Percentiles rank a stretch among this genome's conserved stretches.
phyloP scores from a whole-genome alignment of 2,113 vertebrate genomes.

The Myrmophylax atrothorax region DNA sequence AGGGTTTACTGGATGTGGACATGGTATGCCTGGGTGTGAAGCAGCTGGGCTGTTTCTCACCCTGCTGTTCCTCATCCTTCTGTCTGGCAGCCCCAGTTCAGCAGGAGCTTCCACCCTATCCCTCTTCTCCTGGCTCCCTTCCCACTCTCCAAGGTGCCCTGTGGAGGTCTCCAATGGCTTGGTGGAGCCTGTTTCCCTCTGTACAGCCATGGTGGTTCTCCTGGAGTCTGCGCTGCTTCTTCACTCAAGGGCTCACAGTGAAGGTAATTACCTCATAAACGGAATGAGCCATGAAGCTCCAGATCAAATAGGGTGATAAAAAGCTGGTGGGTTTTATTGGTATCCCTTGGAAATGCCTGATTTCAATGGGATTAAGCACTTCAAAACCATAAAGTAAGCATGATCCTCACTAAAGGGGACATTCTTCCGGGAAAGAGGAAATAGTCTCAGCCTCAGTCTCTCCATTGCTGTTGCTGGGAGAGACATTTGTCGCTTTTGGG shows the following conservation, averaged over 20 bases:
- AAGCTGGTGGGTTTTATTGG: neutral
- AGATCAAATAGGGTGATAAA: neutral
- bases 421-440: neutral
- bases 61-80: neutral
- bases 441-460: neutral
- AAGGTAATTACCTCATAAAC: neutral
- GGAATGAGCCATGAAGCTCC: accelerated
- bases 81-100: accelerated
- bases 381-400: neutral
- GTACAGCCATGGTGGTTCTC: accelerated
- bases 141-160: neutral
- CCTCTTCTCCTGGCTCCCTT: accelerated
- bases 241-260: neutral
- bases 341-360: neutral
- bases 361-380: neutral
- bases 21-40: neutral
- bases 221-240: neutral
- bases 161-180: neutral
- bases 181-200: neutral
- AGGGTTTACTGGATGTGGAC: neutral
- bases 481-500: neutral
- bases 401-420: neutral
- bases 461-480: neutral
- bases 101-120: neutral
- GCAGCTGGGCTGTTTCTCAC: neutral